Conservation (phyloP, 2,113 vertebrate genomes). For the Sakesphorus luctuosus region DNA sequence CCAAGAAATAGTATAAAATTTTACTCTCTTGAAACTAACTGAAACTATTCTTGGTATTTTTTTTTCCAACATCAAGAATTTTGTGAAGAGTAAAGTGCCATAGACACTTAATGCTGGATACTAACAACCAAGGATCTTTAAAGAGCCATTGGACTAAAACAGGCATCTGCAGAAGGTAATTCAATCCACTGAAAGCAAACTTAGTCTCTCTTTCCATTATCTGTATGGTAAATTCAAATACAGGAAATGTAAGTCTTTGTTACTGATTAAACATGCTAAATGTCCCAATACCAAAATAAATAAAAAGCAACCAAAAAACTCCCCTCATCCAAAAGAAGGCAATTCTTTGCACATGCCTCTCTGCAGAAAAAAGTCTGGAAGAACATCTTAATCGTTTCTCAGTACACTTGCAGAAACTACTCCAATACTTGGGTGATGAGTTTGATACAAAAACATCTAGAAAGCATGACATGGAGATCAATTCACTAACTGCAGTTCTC, state of each 20-base stretch:
- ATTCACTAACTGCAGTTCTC: background rate
- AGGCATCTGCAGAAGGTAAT: background rate
- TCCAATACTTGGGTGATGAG: background rate
- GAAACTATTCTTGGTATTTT: background rate
- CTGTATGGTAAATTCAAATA: background rate
- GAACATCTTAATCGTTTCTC: background rate
- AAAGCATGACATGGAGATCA: background rate
- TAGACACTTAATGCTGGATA: background rate
- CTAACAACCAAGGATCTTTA: background rate
- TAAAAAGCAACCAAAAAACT: background rate
- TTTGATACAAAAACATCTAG: background rate
- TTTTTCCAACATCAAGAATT: background rate
- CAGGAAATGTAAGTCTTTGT: background rate
- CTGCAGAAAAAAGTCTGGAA: background rate
- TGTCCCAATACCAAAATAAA: background rate
- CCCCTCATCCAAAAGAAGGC: background rate
- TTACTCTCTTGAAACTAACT: background rate
- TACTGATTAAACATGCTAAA: background rate
- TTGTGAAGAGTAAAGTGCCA: background rate
- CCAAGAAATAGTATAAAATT: background rate
- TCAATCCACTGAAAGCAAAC: background rate
- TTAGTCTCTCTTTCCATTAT: background rate
- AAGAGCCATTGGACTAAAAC: background rate
- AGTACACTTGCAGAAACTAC: background rate
- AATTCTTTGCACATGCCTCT: background rate